These are phyloP conservation scores for Autographa pulchrina DNA, from an alignment of 2,888 invertebrate species.

Conservation along the genomic window DNA sequence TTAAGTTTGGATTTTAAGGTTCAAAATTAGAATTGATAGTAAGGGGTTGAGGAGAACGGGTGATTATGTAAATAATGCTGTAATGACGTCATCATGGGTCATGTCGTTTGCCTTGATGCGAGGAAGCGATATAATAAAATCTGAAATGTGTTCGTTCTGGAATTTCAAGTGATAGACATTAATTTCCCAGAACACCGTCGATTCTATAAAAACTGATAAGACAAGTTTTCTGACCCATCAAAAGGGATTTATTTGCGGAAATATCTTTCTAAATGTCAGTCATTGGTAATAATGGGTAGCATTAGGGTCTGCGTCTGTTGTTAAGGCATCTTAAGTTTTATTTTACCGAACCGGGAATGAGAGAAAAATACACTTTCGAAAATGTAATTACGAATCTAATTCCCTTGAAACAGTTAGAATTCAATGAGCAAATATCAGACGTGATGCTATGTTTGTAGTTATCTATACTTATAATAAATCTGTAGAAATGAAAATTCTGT, in stretches of 20 bases:
- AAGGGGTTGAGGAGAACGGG: slow-evolving; percentile 61
- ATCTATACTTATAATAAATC: too few relatives aligned
- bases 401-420: slow-evolving; percentile 16
- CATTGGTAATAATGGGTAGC: slow-evolving; percentile 42
- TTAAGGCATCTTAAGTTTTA: slow-evolving; percentile 43
- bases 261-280: slow-evolving; percentile 36
- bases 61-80: slow-evolving; percentile 82
- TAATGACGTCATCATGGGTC: slow-evolving; percentile 81
- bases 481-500: too few relatives aligned
- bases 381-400: slow-evolving; percentile 45
- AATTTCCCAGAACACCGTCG: slow-evolving; percentile 50
- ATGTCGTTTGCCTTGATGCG: slow-evolving; percentile 76
- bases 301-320: slow-evolving; percentile 39
- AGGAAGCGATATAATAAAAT: slow-evolving; percentile 77
- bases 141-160: slow-evolving; percentile 68
- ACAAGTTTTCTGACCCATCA: slow-evolving; percentile 37
- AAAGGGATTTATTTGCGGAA: slow-evolving; percentile 36
- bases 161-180: slow-evolving; percentile 56
- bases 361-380: slow-evolving; percentile 43
- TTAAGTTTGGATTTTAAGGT: slow-evolving; percentile 45
- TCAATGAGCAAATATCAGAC: neutral
- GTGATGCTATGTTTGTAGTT: neutral
- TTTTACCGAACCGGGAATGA: slow-evolving; percentile 30
- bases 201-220: slow-evolving; percentile 47
- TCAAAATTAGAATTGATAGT: slow-evolving; percentile 51